These are phyloP conservation scores for Picathartes gymnocephalus DNA, from an alignment of 2,113 vertebrate species.

Conservation along the genomic window DNA sequence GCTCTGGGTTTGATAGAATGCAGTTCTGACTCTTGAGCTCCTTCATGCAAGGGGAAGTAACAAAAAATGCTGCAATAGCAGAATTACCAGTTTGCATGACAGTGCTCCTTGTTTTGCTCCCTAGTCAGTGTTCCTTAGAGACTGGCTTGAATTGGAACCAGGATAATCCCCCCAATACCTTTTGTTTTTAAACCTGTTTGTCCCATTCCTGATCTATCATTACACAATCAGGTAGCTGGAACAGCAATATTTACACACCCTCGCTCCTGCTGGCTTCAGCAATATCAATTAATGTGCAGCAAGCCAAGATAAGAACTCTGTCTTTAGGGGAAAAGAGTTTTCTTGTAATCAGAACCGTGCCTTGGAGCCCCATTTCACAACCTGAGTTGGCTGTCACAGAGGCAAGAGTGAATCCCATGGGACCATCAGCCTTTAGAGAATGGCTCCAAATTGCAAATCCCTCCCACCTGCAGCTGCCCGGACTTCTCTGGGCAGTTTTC, in stretches of 20 bases:
- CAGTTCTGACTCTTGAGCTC: neutral
- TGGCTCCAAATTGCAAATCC: neutral
- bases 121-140: neutral
- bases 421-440: neutral
- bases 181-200: neutral
- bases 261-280: neutral
- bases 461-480: neutral
- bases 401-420: accelerated
- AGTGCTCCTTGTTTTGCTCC: neutral
- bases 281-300: neutral
- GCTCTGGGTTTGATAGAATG: neutral
- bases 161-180: neutral
- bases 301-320: neutral
- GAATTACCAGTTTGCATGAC: neutral
- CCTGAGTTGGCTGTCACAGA: neutral
- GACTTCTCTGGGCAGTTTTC: neutral
- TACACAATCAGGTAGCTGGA: neutral
- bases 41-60: neutral
- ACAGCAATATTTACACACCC: neutral
- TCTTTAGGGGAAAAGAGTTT: neutral
- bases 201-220: neutral
- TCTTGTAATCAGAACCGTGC: neutral
- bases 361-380: neutral
- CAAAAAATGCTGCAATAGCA: neutral
- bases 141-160: neutral